These are phyloP conservation scores for Alethe castanea DNA, from an alignment of 2,113 vertebrate genomes.

Conservation along the genomic window DNA sequence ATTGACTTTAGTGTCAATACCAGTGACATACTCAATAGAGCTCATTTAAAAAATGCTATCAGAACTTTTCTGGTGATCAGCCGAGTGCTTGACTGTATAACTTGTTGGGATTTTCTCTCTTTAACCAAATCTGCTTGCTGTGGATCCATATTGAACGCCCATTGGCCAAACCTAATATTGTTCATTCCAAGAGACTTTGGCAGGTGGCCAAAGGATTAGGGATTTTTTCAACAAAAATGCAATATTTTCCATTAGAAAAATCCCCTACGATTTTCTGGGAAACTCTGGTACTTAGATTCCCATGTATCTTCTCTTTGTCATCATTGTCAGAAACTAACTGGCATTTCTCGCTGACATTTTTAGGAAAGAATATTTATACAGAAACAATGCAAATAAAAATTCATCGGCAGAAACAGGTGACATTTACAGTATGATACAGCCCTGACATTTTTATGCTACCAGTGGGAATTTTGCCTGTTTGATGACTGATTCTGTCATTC, in stretches of 20 bases:
- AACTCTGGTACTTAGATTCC: conserved; percentile 23
- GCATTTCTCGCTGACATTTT: conserved; percentile 40
- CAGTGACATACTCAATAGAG: neutral
- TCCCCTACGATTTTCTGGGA: conserved; percentile 20
- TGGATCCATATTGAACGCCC: neutral
- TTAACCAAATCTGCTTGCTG: neutral
- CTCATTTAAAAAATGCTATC: neutral
- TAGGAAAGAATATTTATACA: conserved; percentile 40
- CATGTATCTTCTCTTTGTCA: conserved; percentile 45
- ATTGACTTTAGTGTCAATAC: neutral
- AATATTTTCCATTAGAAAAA: conserved; percentile 51
- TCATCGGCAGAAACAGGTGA: neutral
- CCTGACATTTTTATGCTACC: conserved; percentile 41
- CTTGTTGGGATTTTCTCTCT: neutral
- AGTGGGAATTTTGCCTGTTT: conserved; percentile 29
- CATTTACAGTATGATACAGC: conserved; percentile 42
- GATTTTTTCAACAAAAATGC: conserved; percentile 41
- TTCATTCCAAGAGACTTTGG: conserved; percentile 28
- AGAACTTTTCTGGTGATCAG: neutral
- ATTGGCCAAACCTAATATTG: conserved; percentile 16
- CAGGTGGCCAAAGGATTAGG: conserved; percentile 23
- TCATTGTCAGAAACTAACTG: conserved; percentile 27
- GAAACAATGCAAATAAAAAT: conserved; percentile 50
- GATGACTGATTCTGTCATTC: conserved; percentile 18
- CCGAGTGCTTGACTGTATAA: neutral